phyloP scores from a whole-genome alignment of 2,113 vertebrate species.

The Paedocypris sp. region DNA sequence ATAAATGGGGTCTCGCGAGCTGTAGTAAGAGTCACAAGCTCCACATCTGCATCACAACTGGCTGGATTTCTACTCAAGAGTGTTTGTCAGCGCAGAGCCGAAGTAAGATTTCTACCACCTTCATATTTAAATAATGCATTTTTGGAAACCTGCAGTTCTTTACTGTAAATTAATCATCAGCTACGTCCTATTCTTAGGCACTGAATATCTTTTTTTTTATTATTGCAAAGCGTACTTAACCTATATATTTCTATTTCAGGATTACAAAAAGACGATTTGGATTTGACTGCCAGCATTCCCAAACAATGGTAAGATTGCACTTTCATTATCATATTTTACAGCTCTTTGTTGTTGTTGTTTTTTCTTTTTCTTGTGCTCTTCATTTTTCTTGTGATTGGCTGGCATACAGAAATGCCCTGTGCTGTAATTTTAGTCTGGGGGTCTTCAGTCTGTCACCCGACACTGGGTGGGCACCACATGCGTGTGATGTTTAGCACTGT shows the following conservation, averaged over 20 bases:
- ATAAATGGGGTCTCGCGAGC: constrained; percentile 1
- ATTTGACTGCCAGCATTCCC: constrained; percentile 19
- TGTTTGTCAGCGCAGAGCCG: not conserved
- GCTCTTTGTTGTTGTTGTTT: too few relatives aligned
- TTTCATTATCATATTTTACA: not conserved
- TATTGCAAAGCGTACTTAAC: not conserved
- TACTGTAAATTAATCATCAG: too few relatives aligned
- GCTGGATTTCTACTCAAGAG: not conserved
- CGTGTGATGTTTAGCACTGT: too few relatives aligned
- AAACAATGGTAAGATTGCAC: constrained; percentile 44
- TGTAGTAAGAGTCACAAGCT: constrained; percentile 1
- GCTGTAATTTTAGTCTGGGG: too few relatives aligned
- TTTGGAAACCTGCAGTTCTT: too few relatives aligned
- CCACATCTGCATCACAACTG: constrained; percentile 13
- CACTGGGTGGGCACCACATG: too few relatives aligned
- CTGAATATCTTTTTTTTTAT: too few relatives aligned
- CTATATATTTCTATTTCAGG: constrained; percentile 30
- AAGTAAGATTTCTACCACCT: not conserved
- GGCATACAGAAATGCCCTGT: too few relatives aligned
- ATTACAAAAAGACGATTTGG: not conserved
- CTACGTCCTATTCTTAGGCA: too few relatives aligned
- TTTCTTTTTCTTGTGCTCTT: too few relatives aligned
- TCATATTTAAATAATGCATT: not conserved
- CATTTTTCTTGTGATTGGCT: too few relatives aligned
- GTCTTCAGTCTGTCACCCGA: too few relatives aligned